These are phyloP conservation scores for Dolomedes plantarius DNA, from an alignment of 2,888 invertebrate genomes.

Conservation along the genomic window DNA sequence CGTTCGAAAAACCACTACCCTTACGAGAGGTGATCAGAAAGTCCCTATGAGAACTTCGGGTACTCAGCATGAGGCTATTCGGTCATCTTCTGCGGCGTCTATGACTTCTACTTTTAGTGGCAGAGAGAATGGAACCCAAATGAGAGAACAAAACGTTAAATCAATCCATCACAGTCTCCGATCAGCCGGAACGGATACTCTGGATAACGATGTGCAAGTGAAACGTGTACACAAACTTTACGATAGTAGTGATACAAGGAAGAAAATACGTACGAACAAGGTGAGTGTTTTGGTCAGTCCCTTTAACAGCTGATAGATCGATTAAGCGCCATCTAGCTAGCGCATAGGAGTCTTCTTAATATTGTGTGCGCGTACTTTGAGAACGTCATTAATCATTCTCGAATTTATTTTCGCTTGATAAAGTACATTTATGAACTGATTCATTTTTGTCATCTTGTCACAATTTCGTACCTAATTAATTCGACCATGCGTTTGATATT, in stretches of 20 bases:
- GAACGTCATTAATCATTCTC: too few species aligned
- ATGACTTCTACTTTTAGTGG: slow-evolving; percentile 33
- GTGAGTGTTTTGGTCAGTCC: too few species aligned
- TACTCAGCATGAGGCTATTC: slow-evolving; percentile 46
- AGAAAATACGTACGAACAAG: slow-evolving; percentile 46
- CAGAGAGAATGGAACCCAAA: slow-evolving; percentile 48
- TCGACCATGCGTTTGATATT: too few species aligned
- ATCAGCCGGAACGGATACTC: slow-evolving; percentile 20
- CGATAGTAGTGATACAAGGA: slow-evolving; percentile 41
- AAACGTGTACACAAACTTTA: slow-evolving; percentile 40
- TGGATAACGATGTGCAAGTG: slow-evolving; percentile 50
- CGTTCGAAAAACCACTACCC: slow-evolving; percentile 90
- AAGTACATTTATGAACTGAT: too few species aligned
- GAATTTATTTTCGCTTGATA: too few species aligned
- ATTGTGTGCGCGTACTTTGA: too few species aligned
- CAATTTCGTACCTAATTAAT: too few species aligned
- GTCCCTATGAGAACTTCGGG: slow-evolving; percentile 35
- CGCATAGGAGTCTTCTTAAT: background rate
- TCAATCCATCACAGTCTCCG: slow-evolving; percentile 14
- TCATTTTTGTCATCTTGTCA: too few species aligned
- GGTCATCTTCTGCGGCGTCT: slow-evolving; percentile 33
- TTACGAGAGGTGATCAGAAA: slow-evolving; percentile 89
- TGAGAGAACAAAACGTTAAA: slow-evolving; percentile 16
- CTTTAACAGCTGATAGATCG: background rate
- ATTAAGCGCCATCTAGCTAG: background rate